These are phyloP conservation scores for Hippolais icterina DNA, from an alignment of 2,113 vertebrate species.

Conservation along the genomic window DNA sequence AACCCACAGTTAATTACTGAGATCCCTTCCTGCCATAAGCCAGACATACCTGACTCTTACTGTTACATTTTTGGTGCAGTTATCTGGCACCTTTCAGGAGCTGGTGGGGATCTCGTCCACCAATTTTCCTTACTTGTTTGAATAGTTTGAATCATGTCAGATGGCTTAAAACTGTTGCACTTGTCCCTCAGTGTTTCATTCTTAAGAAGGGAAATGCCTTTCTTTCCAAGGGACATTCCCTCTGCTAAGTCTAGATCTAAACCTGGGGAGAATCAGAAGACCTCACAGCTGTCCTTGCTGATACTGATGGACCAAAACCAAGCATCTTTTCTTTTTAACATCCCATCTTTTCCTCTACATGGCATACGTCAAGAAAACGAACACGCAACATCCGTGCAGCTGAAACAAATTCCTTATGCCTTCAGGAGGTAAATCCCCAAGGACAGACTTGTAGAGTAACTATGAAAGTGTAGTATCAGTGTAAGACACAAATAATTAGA, in stretches of 20 bases:
- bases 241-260: not conserved
- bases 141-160: not conserved
- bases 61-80: not conserved
- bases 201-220: not conserved
- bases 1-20: not conserved
- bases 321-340: not conserved
- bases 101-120: not conserved
- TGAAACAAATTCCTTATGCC: not conserved
- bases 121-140: not conserved
- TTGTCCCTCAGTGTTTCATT: not conserved
- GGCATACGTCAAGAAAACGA: not conserved
- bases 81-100: not conserved
- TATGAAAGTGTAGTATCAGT: not conserved
- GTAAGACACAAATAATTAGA: not conserved
- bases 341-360: not conserved
- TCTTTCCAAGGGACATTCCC: not conserved
- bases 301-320: not conserved
- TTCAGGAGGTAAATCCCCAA: not conserved
- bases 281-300: not conserved
- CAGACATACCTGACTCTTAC: accelerated
- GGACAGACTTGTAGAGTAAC: not conserved
- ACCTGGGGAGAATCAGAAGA: not conserved
- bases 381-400: not conserved
- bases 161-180: not conserved
- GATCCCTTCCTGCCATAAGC: not conserved